Percentiles rank a stretch among this genome's conserved stretches.
Evolutionary conservation across 2,797 vertebrate genomes (phyloP).

Genomic region (Lithobates pipiens): DNA sequence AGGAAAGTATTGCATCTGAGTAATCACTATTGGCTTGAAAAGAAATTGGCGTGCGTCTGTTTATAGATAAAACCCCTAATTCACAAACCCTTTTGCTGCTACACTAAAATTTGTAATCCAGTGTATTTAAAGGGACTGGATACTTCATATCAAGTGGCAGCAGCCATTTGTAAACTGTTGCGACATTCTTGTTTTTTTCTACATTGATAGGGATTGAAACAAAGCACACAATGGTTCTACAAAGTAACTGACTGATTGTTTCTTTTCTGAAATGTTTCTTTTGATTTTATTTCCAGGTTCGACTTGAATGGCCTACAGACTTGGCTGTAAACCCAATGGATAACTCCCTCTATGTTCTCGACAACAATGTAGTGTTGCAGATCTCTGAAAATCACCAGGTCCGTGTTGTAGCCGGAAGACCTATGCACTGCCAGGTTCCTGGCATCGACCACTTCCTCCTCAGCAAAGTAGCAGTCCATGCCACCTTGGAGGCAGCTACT

Average conservation of each 20-base stretch:
- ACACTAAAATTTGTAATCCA: neutral
- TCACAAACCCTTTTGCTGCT: neutral
- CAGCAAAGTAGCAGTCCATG: conserved; percentile 94
- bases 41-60: neutral
- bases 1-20: neutral
- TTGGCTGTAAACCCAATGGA: conserved; percentile 96
- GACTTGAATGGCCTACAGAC: conserved; percentile 97
- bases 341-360: conserved; percentile 94
- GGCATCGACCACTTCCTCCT: conserved; percentile 96
- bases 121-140: no score
- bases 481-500: conserved; percentile 93
- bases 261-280: neutral
- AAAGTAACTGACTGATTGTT: neutral
- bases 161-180: no score
- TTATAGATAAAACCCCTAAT: neutral
- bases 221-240: no score
- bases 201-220: no score
- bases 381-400: conserved; percentile 98
- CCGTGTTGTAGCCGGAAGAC: conserved; percentile 92
- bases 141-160: no score
- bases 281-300: conserved; percentile 78
- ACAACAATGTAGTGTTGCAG: conserved; percentile 96
- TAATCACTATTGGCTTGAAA: neutral
- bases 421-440: conserved; percentile 98
- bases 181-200: no score